phyloP scores from a whole-genome alignment of 23 tunicate genomes.

The Styela plicata region DNA sequence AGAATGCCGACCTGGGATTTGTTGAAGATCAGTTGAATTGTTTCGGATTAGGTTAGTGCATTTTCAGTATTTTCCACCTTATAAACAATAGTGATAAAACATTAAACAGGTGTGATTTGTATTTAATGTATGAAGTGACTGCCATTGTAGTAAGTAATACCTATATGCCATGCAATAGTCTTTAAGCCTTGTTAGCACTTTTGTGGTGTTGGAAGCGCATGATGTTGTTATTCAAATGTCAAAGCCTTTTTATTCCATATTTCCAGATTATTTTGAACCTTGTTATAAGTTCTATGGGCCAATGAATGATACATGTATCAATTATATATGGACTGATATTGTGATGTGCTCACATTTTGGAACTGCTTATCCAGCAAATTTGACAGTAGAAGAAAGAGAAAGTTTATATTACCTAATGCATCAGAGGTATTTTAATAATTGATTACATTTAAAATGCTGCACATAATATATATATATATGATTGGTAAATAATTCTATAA shows the following conservation, averaged over 20 bases:
- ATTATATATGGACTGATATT: conserved; percentile 1
- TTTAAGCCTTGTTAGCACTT: too few species aligned
- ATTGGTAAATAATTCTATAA: too few species aligned
- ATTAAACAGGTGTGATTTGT: too few species aligned
- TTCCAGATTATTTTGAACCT: not conserved
- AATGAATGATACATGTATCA: not conserved
- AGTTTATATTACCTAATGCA: not conserved
- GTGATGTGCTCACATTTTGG: conserved; percentile 1
- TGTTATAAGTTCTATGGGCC: conserved; percentile 22
- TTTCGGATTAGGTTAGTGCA: conserved; percentile 18
- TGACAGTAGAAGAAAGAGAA: not conserved
- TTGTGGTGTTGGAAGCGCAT: too few species aligned
- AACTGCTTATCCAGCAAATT: conserved; percentile 7
- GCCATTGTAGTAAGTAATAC: too few species aligned
- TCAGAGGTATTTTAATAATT: conserved; percentile 31
- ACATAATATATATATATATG: too few species aligned
- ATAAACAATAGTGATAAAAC: too few species aligned
- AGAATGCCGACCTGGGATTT: conserved; percentile 8
- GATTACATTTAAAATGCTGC: too few species aligned
- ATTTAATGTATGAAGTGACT: not conserved
- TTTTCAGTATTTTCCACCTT: too few species aligned
- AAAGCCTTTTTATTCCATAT: not conserved
- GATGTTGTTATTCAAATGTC: not conserved
- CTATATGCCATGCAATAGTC: too few species aligned
- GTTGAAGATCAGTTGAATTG: conserved; percentile 8